These are phyloP conservation scores for Nycteola revayana DNA, from an alignment of 2,888 invertebrate genomes.

Conservation along the genomic window DNA sequence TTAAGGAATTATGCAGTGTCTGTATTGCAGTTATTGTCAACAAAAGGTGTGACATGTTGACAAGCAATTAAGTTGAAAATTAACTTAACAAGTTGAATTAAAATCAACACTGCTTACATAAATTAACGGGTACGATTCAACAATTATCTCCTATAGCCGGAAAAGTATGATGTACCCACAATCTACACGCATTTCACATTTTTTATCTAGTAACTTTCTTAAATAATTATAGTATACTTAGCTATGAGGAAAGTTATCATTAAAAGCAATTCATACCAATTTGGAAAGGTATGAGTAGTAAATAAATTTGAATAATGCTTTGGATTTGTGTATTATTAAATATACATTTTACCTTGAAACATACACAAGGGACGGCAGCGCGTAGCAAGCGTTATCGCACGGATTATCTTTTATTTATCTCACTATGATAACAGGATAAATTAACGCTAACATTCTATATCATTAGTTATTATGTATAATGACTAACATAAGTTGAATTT, in stretches of 20 bases:
- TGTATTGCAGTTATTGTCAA: constrained; percentile 4
- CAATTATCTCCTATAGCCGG: constrained; percentile 12
- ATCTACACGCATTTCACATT: constrained; percentile 16
- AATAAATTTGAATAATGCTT: constrained; percentile 10
- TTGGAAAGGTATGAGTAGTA: background rate
- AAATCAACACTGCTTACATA: constrained; percentile 2
- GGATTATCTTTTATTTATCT: constrained; percentile 67
- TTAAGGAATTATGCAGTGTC: too few species aligned
- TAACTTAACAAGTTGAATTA: background rate
- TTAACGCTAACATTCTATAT: constrained; percentile 37
- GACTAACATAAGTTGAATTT: background rate
- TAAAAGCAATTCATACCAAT: constrained; percentile 1
- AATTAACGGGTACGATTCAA: constrained; percentile 18
- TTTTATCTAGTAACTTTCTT: constrained; percentile 1
- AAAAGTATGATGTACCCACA: too few species aligned
- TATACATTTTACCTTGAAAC: constrained; percentile 38
- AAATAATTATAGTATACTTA: background rate
- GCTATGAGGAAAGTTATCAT: background rate
- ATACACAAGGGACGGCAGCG: constrained; percentile 33
- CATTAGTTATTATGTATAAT: too few species aligned
- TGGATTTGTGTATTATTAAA: too few species aligned
- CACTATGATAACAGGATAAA: constrained; percentile 50
- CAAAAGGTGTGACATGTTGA: constrained; percentile 12
- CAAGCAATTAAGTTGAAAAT: constrained; percentile 5
- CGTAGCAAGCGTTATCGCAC: constrained; percentile 50